A percentile compares a stretch with the other conserved stretches of the same genome.
phyloP scores from a whole-genome alignment of 2,888 invertebrate genomes.

The Andrena hattorfiana region DNA sequence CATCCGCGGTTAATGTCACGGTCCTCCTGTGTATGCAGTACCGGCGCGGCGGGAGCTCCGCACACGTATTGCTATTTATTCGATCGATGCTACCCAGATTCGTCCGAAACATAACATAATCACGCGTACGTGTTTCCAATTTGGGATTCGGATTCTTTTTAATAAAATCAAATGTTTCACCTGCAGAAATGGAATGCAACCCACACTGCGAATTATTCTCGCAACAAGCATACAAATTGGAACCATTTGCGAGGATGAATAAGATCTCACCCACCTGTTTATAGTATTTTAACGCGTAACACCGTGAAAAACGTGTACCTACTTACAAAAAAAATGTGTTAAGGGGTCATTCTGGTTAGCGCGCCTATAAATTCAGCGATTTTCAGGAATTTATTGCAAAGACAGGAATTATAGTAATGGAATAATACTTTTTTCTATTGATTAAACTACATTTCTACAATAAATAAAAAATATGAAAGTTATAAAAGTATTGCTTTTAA shows the following conservation, averaged over 20 bases:
- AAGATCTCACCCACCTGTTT: neutral
- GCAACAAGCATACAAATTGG: neutral
- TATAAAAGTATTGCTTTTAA: too few species aligned
- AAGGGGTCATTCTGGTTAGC: too few species aligned
- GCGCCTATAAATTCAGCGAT: too few species aligned
- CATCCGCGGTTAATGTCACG: constrained; percentile 69
- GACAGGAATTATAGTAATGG: too few species aligned
- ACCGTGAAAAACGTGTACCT: too few species aligned
- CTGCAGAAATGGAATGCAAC: neutral
- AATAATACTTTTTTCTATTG: too few species aligned
- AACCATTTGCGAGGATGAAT: neutral
- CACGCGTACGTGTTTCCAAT: constrained; percentile 54
- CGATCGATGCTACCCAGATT: constrained; percentile 55
- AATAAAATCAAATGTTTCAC: constrained; percentile 34
- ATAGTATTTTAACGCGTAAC: neutral
- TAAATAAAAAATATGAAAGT: too few species aligned
- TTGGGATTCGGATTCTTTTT: constrained; percentile 36
- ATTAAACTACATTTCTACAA: too few species aligned
- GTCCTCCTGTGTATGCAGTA: constrained; percentile 40
- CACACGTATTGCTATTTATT: constrained; percentile 54
- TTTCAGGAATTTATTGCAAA: too few species aligned
- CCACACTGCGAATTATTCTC: neutral
- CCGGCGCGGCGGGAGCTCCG: constrained; percentile 2
- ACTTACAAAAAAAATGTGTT: too few species aligned
- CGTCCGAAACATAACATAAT: constrained; percentile 43